These are phyloP conservation scores for Myathropa florea DNA, from an alignment of 2,888 invertebrate species.

Conservation along the genomic window DNA sequence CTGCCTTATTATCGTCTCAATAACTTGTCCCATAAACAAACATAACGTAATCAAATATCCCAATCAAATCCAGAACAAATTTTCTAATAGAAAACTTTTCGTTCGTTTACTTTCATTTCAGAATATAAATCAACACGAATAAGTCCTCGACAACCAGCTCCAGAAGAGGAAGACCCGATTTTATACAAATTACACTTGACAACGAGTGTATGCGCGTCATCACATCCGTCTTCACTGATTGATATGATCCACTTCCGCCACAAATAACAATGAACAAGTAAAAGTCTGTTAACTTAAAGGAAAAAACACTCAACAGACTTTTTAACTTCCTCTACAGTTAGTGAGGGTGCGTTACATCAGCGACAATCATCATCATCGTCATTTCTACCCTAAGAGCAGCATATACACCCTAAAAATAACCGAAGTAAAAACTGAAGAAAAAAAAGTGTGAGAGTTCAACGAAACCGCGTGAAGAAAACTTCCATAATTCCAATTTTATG, in stretches of 20 bases:
- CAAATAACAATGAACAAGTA: constrained; percentile 9
- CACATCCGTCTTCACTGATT: constrained; percentile 13
- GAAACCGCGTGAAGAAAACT: constrained; percentile 22
- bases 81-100: constrained; percentile 34
- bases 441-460: neutral
- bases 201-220: constrained; percentile 3
- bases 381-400: neutral
- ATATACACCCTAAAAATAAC: neutral
- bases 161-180: constrained; percentile 48
- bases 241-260: constrained; percentile 39
- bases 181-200: constrained; percentile 48
- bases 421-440: neutral
- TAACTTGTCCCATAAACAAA: neutral
- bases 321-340: neutral
- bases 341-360: neutral
- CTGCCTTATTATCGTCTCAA: neutral
- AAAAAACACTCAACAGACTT: neutral
- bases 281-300: constrained; percentile 51
- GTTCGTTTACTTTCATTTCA: constrained; percentile 48
- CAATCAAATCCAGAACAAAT: constrained; percentile 13
- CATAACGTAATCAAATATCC: neutral
- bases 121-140: constrained; percentile 58
- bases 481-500: constrained; percentile 62
- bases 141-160: constrained; percentile 40
- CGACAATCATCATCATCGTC: neutral